Base-by-base conservation (phyloP, 2,888 invertebrate species). In the Lepidochrysops patricia region DNA sequence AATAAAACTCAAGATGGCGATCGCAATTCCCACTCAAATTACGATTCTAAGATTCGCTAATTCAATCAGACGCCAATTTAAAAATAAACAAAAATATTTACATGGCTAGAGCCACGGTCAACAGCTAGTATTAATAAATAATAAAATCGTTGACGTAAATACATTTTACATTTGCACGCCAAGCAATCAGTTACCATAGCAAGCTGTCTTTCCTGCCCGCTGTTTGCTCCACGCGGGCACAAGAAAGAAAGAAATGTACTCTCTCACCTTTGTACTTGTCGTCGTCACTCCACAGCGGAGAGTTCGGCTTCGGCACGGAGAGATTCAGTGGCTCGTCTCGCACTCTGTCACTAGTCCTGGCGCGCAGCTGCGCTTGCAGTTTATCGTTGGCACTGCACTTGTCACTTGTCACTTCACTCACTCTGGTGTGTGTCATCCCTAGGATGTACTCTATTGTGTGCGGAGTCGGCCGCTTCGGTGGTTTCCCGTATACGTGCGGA, bases 401-500 rank as follows among this genome's bases (percentile, higher is more conserved):
- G n/a, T 52, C 52, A 50, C 50, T 50, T 9, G 15, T 26, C 52
- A 15, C 27, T 52, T 29, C 15, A 52, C 52, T 7, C 19, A 54
- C 52, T 52, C 15, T 15, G 7, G 2, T 2, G 7, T 84, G 23
- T 37, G 3, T n/a, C 12, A 12, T 23, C 54, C 96, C 96, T 70
- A 98, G 89, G 67, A 97, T 97, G 76, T 97, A 95, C 66, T 95
- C 94, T 74, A 98, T 97, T 43, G 93, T 92, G 80, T 97, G 96
- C 3, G 97, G 95, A 1, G 97, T 97, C 1, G 96, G 96, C 60
- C 91, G 91, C 69, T 93, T 93, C 7, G 95, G 95, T 9, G 96
- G 94, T 70, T 94, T 94, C 2, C 93, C 94, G 78, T 97, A 97
- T 23, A 97, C 95, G 79, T 97, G 97, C 34, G 96, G 95, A 85